phyloP scores from a whole-genome alignment of 2,888 invertebrate genomes.

The Hoplodrina blanda region DNA sequence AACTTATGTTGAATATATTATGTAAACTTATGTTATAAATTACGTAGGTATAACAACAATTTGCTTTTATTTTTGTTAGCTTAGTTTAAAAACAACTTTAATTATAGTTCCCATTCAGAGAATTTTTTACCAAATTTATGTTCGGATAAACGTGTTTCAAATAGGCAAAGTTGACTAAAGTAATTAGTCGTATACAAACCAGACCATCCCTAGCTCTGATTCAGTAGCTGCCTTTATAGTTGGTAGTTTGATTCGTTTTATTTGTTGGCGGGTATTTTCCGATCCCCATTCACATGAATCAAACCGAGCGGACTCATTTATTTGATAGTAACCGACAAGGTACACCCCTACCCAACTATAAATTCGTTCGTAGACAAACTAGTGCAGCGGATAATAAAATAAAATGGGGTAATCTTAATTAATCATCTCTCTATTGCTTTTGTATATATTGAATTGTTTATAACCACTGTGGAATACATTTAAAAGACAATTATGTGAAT shows the following conservation, averaged over 20 bases:
- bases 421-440: constrained; percentile 63
- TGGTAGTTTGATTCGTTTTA: constrained; percentile 84
- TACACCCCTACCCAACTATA: constrained; percentile 75
- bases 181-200: constrained; percentile 54
- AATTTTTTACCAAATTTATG: constrained; percentile 25
- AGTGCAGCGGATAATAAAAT: constrained; percentile 65
- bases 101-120: background rate
- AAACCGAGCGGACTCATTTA: constrained; percentile 88
- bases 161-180: constrained; percentile 36
- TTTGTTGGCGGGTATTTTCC: constrained; percentile 85
- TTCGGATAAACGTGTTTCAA: constrained; percentile 27
- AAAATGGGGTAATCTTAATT: constrained; percentile 67
- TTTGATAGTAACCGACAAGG: constrained; percentile 84
- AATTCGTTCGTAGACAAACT: constrained; percentile 68
- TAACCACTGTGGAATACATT: constrained; percentile 13
- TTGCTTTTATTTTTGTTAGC: background rate
- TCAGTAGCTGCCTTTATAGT: constrained; percentile 72
- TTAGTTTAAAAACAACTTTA: constrained; percentile 7
- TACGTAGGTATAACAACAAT: no score
- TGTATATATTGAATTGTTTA: constrained; percentile 21
- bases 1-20: no score
- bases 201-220: constrained; percentile 63
- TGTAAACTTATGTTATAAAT: no score
- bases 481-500: background rate
- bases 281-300: constrained; percentile 88